These are phyloP conservation scores for Pantherophis vulpinus DNA, from an alignment of 2,797 vertebrate genomes.

Conservation along the genomic window DNA sequence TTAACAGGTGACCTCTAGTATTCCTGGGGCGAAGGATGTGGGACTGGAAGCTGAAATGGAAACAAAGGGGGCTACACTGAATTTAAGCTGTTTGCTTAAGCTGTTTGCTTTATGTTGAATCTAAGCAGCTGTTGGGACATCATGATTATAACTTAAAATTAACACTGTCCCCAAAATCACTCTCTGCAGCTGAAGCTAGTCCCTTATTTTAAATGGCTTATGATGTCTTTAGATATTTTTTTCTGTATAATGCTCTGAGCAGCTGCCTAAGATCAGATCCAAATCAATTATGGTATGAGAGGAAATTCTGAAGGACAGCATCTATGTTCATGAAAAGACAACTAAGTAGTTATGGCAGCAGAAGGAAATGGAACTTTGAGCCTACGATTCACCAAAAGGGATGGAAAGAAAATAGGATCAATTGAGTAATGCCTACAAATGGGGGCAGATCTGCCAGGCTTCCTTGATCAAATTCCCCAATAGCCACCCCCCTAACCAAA, in stretches of 20 bases:
- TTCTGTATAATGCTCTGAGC: background rate
- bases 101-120: background rate
- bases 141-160: background rate
- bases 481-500: background rate
- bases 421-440: background rate
- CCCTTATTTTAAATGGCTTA: background rate
- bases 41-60: background rate
- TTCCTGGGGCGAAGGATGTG: background rate
- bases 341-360: background rate
- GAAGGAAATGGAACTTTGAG: background rate
- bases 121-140: background rate
- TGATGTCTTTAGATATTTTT: background rate
- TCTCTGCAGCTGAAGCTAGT: background rate
- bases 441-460: background rate
- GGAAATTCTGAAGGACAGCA: background rate
- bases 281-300: background rate
- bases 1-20: background rate
- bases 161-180: background rate
- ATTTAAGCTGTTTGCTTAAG: background rate
- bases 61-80: background rate
- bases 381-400: background rate
- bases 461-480: background rate
- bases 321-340: background rate
- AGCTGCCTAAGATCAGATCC: slow-evolving; percentile 24
- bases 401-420: background rate